Percentiles rank a stretch among this genome's conserved stretches.
These are phyloP conservation scores for Numida meleagris DNA, from an alignment of 2,113 vertebrate species.

Conservation along the genomic window DNA sequence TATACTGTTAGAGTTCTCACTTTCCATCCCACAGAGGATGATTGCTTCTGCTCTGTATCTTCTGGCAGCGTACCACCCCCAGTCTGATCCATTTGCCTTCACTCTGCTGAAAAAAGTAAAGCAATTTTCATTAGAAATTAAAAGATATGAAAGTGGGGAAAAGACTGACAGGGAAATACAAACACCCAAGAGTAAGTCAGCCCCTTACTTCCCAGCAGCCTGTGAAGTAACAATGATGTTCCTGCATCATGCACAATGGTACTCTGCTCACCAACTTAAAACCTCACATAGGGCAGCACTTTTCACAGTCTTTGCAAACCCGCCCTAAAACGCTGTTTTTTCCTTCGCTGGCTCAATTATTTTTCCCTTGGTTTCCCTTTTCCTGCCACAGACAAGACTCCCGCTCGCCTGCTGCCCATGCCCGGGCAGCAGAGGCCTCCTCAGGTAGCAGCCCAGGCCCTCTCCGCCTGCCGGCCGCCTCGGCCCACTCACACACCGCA, in stretches of 20 bases:
- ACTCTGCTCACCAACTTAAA: too few relatives aligned
- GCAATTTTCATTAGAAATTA: not conserved
- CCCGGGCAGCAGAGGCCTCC: not conserved
- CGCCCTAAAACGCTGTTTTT: too few relatives aligned
- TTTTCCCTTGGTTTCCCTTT: not conserved
- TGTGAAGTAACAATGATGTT: not conserved
- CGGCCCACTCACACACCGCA: too few relatives aligned
- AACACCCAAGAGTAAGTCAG: not conserved
- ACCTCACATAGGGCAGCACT: too few relatives aligned
- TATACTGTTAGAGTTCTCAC: not conserved
- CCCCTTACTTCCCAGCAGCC: fast-evolving
- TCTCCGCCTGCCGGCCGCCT: too few relatives aligned
- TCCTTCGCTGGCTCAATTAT: too few relatives aligned
- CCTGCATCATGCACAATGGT: not conserved
- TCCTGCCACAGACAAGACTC: not conserved
- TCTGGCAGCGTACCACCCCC: not conserved
- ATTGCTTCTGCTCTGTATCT: not conserved
- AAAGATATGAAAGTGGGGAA: not conserved
- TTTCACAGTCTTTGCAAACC: too few relatives aligned
- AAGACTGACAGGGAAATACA: not conserved
- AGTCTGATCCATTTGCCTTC: not conserved
- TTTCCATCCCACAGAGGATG: not conserved
- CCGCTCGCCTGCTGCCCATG: not conserved
- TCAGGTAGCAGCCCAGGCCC: too few relatives aligned
- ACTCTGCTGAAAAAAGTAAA: not conserved